Base-by-base conservation (phyloP, 2,888 invertebrate species). In the Heliconius sara region DNA sequence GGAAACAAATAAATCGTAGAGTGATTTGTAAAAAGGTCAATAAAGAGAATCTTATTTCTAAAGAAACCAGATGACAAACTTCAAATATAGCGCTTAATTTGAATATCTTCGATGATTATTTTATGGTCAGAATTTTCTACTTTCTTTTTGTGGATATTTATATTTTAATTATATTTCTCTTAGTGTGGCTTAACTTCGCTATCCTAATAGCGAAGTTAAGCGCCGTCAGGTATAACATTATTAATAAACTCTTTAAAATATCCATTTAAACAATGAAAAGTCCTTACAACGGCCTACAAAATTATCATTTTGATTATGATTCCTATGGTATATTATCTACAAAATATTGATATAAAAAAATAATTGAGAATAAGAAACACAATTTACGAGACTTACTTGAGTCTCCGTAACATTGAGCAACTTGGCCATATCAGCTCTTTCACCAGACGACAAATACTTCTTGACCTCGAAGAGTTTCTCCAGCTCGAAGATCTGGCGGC, bases 391-490 rank as follows among this genome's bases (percentile, higher is more conserved):
- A 60, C 96, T 94, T 90, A 99, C 99, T 98, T 99, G 99, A 65
- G 99, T 99, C 95, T 99, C 99, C 1, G 99, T 99, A 82, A 99
- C 99, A 91, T 98, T 98, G 80, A 99, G 96, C 83, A 98, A 95
- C 87, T 98, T 98, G 39, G 99, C 99, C 98, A 99, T 98, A 86
- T 99, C 99, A 60, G 98, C 97, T 84, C 99, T 93, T 92, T 99
- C 99, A 83, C 98, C 98, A 39, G 99, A 99, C 84, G 98, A 99
- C 83, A 99, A 96, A 93, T 99, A 99, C 95, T 99, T 99, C 96
- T 99, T 99, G 86, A 98, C 96, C 91, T 99, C 99, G 90, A 99
- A 99, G 93, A 99, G 97, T 89, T 98, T 98, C 95, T 99, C 99
- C 91, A 99, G 95, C 94, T 99, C 99, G 94, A 99, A 99, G 91